Base-by-base conservation (phyloP, 2,888 invertebrate genomes). In the Pheosia gnoma region DNA sequence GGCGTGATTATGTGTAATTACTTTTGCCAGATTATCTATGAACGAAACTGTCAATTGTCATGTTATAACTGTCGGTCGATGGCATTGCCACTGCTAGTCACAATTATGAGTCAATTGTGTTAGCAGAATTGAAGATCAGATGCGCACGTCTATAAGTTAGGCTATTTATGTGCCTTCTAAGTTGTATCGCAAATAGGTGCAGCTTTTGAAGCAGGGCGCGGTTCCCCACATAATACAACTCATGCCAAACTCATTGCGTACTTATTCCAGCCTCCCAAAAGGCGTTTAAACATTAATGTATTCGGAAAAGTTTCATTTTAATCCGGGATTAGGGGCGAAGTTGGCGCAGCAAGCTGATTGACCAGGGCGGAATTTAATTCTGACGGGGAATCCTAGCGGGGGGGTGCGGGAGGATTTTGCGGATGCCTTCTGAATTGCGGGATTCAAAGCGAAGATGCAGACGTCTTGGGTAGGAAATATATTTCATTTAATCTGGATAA, bases 371-470 rank as follows among this genome's bases (percentile, higher is more conserved):
- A 74, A 71, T 74, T 72, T 70, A 77, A 75, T 72, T 74, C 73
- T 66, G 77, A 70, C 71, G 70, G 65, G 49, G 67, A 67, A 73
- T 77, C 65, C 62, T 55, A 38, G 53, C 58, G 62, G 67, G 65
- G 62, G 64, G 66, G 68, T 61, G 71, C 74, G 74, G 66, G 72
- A 58, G 69, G 75, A 80, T 82, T 78, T 77, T 77, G 75, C 72
- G 74, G 77, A 80, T 79, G 79, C 72, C 76, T 77, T 76, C 71
- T 65, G 64, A 65, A 65, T 63, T 56, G 64, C 57, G 58, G 47
- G 55, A 54, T 61, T 55, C 57, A 58, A 56, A 11, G 38, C 38
- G 6, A 38, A 45, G 45, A 47, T 47, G 47, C 47, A 47, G 47
- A 11, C 47, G 47, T 47, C 47, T 47, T 5, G n/a, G n/a, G 4